Percentiles rank a stretch among this genome's conserved stretches.
Conservation (phyloP, 2,797 vertebrate genomes). For the Oryzias sinensis region DNA sequence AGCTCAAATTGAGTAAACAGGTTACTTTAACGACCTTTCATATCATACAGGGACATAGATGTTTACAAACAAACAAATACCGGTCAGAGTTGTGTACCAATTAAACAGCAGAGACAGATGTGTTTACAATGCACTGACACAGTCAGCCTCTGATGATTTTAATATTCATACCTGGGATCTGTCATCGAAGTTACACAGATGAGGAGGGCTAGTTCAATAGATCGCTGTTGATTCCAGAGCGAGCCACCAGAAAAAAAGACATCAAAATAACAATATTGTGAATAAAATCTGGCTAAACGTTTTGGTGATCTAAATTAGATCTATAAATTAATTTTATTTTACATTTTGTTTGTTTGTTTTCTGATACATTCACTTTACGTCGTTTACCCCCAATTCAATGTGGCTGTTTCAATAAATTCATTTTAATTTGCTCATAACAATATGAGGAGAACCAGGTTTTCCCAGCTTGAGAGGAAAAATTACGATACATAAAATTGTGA, state of each 20-base stretch:
- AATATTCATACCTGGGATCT: constrained; percentile 72
- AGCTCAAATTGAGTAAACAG: constrained; percentile 42
- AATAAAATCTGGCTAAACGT: too few relatives aligned
- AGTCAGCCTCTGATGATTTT: constrained; percentile 60
- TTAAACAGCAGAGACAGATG: constrained; percentile 75
- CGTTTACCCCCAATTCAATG: too few relatives aligned
- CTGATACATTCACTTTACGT: too few relatives aligned
- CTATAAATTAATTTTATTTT: too few relatives aligned
- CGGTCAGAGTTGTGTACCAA: constrained; percentile 71
- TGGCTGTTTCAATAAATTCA: too few relatives aligned
- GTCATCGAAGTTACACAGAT: constrained; percentile 13
- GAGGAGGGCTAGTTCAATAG: constrained; percentile 2
- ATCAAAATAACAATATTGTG: too few relatives aligned
- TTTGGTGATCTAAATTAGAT: too few relatives aligned
- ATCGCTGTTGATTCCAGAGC: too few relatives aligned
- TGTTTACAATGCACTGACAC: constrained; percentile 73
- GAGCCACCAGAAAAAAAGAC: too few relatives aligned
- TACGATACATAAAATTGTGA: constrained; percentile 22
- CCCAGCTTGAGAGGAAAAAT: constrained; percentile 4
- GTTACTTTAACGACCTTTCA: constrained; percentile 70
- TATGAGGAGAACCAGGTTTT: constrained; percentile 1
- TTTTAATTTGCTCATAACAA: background rate
- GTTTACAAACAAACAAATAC: constrained; percentile 72
- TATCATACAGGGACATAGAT: constrained; percentile 69
- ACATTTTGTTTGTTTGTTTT: too few relatives aligned